Percentiles rank a stretch among this genome's conserved stretches.
phyloP scores from a whole-genome alignment of 2,113 vertebrate genomes.

The Dendrocopos noguchii region DNA sequence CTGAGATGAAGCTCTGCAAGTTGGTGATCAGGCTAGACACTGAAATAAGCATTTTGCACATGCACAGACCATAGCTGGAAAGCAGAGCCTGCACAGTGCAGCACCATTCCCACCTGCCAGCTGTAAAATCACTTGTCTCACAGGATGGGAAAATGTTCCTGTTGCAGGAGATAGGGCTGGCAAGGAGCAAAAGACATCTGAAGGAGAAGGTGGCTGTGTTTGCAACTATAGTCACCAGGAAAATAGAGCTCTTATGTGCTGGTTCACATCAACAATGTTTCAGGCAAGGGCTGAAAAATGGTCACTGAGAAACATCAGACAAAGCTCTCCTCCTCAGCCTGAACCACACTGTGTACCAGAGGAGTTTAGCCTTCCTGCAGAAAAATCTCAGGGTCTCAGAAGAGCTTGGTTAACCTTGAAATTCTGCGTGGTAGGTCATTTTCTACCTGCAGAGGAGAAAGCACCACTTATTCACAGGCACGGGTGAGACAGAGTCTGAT shows the following conservation, averaged over 20 bases:
- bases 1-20: not conserved
- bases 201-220: not conserved
- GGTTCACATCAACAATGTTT: not conserved
- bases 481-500: not conserved
- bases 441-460: not conserved
- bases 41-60: not conserved
- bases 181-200: not conserved
- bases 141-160: not conserved
- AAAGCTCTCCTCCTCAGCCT: not conserved
- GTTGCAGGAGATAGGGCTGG: not conserved
- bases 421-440: not conserved
- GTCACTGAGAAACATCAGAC: not conserved
- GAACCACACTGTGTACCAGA: accelerated
- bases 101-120: not conserved
- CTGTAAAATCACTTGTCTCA: not conserved
- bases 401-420: conserved; percentile 7
- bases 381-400: not conserved
- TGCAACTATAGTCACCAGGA: not conserved
- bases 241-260: not conserved
- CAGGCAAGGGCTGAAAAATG: not conserved
- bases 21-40: not conserved
- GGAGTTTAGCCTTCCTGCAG: not conserved
- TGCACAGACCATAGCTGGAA: not conserved
- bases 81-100: not conserved
- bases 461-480: not conserved